Evolutionary conservation across 2,797 vertebrate genomes (phyloP).

Genomic region (Champsocephalus esox): DNA sequence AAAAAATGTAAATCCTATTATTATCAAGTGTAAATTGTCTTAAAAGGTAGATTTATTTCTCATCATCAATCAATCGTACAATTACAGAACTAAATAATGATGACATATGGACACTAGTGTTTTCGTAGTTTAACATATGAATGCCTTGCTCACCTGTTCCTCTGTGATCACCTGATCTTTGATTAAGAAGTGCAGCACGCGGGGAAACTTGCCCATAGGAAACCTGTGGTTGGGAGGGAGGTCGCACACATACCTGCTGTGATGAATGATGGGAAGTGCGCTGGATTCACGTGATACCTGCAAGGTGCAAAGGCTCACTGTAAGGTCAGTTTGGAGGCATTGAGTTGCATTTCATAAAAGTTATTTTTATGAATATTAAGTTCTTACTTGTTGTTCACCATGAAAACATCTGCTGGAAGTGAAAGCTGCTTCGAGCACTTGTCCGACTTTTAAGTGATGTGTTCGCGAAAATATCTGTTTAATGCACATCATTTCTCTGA

Average conservation of each 20-base stretch:
- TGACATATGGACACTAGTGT: background rate
- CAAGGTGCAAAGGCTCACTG: background rate
- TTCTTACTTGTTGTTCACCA: constrained; percentile 58
- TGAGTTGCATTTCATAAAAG: background rate
- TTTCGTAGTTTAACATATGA: background rate
- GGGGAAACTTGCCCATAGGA: constrained; percentile 74
- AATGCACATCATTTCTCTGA: constrained; percentile 31
- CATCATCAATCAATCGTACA: background rate
- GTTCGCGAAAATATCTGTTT: background rate
- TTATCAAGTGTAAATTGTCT: background rate
- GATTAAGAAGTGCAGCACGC: constrained; percentile 62
- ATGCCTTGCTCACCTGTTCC: constrained; percentile 57
- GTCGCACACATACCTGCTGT: constrained; percentile 67
- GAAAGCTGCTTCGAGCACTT: constrained; percentile 9
- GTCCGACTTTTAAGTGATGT: background rate
- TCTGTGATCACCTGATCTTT: constrained; percentile 71
- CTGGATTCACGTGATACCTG: constrained; percentile 54
- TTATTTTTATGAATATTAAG: background rate
- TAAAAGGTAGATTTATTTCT: background rate
- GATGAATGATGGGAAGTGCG: constrained; percentile 67
- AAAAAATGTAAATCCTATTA: background rate
- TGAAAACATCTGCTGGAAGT: constrained; percentile 57
- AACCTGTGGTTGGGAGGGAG: constrained; percentile 73
- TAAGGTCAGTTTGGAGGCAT: background rate
- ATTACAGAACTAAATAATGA: background rate